Conservation (phyloP, 2,888 invertebrate genomes). For the Melikaiella ostensackeni region DNA sequence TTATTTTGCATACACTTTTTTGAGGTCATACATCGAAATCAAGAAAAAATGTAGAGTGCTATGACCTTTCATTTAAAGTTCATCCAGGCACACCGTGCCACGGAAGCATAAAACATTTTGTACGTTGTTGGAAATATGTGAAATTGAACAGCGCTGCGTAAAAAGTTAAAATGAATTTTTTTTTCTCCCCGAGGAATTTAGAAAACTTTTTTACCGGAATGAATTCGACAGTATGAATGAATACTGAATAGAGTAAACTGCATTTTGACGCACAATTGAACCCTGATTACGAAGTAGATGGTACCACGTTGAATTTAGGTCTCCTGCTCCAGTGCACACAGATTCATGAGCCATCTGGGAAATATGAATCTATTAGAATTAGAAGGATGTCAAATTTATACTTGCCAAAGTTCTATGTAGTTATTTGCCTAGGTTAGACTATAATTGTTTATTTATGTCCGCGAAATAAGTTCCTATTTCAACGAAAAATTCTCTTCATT, state of each 20-base stretch:
- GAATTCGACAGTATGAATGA: slow-evolving; percentile 1
- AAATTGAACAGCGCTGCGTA: neutral
- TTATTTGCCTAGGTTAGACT: neutral
- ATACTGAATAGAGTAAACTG: neutral
- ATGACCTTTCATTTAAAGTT: no score
- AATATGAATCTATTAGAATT: neutral
- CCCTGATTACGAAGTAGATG: neutral
- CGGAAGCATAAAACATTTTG: slow-evolving; percentile 7
- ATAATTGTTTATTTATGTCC: neutral
- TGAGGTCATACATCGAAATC: no score
- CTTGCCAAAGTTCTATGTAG: neutral
- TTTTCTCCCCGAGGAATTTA: neutral
- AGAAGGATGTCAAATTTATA: neutral
- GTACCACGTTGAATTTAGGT: neutral
- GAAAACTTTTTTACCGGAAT: neutral
- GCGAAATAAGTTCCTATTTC: no score
- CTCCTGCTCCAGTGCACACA: neutral
- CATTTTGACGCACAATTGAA: neutral
- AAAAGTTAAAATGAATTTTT: slow-evolving; percentile 14
- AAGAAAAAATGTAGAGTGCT: no score
- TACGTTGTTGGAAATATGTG: slow-evolving; percentile 8
- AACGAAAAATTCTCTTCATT: no score
- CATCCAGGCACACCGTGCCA: no score
- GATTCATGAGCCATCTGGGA: neutral
- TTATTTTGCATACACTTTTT: no score